Evolutionary conservation across 2,888 invertebrate genomes (phyloP).

Genomic region (Entomobrya multifasciata): DNA sequence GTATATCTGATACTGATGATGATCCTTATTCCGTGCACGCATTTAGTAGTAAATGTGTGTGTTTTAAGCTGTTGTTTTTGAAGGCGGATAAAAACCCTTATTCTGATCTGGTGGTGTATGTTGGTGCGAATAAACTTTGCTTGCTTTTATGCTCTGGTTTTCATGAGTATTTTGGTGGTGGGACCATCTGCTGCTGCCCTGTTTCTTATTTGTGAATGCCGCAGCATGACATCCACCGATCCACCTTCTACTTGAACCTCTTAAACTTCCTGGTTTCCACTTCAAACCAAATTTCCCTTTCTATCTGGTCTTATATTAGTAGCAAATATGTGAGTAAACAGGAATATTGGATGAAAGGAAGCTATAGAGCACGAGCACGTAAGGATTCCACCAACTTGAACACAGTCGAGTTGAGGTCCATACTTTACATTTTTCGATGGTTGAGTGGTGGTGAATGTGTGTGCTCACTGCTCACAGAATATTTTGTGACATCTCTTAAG

Average conservation of each 20-base stretch:
- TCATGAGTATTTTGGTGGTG: constrained; percentile 3
- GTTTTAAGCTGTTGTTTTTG: constrained; percentile 8
- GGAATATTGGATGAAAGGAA: background rate
- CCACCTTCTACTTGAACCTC: constrained; percentile 34
- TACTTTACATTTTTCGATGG: background rate
- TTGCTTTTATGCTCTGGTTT: background rate
- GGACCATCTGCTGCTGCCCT: constrained; percentile 14
- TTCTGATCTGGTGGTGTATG: background rate
- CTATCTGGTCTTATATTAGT: too few relatives aligned
- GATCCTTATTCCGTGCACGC: background rate
- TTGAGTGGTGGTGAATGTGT: background rate
- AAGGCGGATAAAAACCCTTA: background rate
- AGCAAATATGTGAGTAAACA: background rate
- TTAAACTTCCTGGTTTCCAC: constrained; percentile 24
- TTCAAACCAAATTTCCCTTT: background rate
- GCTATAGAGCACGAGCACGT: background rate
- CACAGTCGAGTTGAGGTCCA: background rate
- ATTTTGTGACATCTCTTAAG: constrained; percentile 15
- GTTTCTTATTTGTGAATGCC: constrained; percentile 36
- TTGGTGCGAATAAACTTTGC: background rate
- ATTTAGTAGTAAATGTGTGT: background rate
- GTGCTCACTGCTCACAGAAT: too few relatives aligned
- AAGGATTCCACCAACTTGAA: background rate
- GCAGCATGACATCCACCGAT: constrained; percentile 41
- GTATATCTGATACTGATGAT: too few relatives aligned